phyloP scores from a whole-genome alignment of 2,797 vertebrate genomes.

The Phylloscopus collybita region DNA sequence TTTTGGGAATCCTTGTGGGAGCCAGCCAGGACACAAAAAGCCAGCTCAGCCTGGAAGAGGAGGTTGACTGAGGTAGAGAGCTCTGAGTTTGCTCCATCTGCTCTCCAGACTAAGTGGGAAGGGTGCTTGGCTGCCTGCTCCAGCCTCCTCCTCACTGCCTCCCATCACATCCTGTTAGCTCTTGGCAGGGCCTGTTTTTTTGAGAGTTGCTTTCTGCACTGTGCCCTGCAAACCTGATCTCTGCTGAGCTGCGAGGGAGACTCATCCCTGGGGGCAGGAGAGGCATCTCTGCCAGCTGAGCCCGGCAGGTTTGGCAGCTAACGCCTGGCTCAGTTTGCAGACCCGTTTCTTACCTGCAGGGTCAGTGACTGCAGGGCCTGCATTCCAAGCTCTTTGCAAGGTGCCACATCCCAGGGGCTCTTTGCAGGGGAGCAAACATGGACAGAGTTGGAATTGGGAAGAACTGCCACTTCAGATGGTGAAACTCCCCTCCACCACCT shows the following conservation, averaged over 20 bases:
- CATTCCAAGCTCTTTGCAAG: not conserved
- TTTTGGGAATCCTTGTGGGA: not conserved
- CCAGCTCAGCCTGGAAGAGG: not conserved
- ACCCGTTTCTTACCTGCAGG: not conserved
- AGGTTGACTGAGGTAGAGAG: not conserved
- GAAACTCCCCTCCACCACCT: not conserved
- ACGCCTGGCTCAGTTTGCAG: not conserved
- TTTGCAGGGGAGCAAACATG: rapidly evolving
- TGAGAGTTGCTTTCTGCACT: not conserved
- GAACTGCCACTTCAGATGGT: not conserved
- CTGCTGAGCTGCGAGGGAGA: not conserved
- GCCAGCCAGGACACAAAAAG: not conserved
- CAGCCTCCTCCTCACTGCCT: not conserved
- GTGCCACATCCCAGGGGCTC: rapidly evolving
- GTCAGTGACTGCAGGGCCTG: not conserved
- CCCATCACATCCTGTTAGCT: not conserved
- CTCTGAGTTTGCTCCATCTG: constrained; percentile 8
- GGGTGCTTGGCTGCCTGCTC: not conserved
- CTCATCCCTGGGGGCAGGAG: not conserved
- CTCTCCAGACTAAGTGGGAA: constrained; percentile 26
- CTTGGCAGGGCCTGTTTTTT: not conserved
- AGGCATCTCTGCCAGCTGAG: not conserved
- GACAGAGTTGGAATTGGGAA: not conserved
- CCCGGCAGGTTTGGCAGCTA: not conserved
- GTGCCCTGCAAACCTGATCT: not conserved